These are phyloP conservation scores for Acronicta psi DNA, from an alignment of 2,888 invertebrate species.

Conservation along the genomic window DNA sequence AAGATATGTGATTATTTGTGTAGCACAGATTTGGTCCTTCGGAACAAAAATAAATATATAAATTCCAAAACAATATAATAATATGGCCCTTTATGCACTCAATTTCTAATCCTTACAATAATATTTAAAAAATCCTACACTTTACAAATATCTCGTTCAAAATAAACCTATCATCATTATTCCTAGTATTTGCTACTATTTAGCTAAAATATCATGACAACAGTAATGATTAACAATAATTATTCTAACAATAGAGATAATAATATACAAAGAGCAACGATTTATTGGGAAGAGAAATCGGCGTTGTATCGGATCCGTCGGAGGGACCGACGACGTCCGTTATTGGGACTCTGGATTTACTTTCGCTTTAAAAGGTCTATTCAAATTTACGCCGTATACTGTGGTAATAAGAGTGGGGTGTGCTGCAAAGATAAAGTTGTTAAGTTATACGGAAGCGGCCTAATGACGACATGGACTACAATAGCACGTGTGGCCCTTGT, in stretches of 20 bases:
- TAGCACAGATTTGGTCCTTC: too few relatives aligned
- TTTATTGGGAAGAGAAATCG: constrained; percentile 75
- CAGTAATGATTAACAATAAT: constrained; percentile 25
- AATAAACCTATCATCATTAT: background rate
- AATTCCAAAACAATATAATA: background rate
- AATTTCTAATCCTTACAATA: too few relatives aligned
- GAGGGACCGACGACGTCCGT: constrained; percentile 74
- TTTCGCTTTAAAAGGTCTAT: constrained; percentile 51
- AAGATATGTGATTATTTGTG: too few relatives aligned
- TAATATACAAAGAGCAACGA: constrained; percentile 64
- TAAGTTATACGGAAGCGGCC: constrained; percentile 80
- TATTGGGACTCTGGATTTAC: constrained; percentile 75
- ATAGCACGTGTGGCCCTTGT: constrained; percentile 86
- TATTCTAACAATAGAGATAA: constrained; percentile 36
- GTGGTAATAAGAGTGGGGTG: constrained; percentile 61
- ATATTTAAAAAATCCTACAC: too few relatives aligned
- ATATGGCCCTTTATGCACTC: background rate
- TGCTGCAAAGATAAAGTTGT: constrained; percentile 59
- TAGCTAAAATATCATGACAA: constrained; percentile 12
- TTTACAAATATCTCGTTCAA: background rate
- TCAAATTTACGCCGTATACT: constrained; percentile 59
- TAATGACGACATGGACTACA: constrained; percentile 86
- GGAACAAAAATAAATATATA: background rate
- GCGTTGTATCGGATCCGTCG: constrained; percentile 66
- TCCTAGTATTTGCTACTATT: background rate